Conservation (phyloP, 2,797 vertebrate genomes). For the Spinus pinus region DNA sequence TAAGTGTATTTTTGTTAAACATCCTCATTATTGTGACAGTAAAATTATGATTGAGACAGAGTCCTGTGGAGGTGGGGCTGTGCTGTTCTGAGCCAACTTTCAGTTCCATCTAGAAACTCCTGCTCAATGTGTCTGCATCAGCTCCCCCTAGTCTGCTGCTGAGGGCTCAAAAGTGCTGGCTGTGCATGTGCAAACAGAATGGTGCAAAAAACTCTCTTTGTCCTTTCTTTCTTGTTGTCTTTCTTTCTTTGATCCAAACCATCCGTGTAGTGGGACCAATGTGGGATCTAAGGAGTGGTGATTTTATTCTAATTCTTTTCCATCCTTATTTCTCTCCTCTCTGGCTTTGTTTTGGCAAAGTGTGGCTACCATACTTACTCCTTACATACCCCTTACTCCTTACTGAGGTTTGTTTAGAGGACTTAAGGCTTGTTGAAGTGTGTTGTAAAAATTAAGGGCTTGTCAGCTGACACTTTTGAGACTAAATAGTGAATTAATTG, state of each 20-base stretch:
- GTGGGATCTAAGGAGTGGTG: background rate
- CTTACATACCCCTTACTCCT: too few species aligned
- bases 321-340: background rate
- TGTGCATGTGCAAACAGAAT: background rate
- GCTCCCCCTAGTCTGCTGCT: fast-evolving
- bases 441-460: background rate
- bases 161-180: background rate
- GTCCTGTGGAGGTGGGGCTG: background rate
- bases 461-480: background rate
- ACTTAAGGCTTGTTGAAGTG: background rate
- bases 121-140: background rate
- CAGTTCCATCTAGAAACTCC: background rate
- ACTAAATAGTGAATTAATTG: background rate
- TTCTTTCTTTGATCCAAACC: background rate
- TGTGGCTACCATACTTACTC: background rate
- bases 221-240: background rate
- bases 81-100: background rate
- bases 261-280: too few species aligned
- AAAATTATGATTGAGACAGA: background rate
- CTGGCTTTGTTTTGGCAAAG: background rate
- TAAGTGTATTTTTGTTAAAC: background rate
- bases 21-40: background rate
- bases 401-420: background rate
- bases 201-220: background rate
- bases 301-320: background rate